phyloP scores from a whole-genome alignment of 1,140 invertebrate genomes.

The Drosophila neocordata region DNA sequence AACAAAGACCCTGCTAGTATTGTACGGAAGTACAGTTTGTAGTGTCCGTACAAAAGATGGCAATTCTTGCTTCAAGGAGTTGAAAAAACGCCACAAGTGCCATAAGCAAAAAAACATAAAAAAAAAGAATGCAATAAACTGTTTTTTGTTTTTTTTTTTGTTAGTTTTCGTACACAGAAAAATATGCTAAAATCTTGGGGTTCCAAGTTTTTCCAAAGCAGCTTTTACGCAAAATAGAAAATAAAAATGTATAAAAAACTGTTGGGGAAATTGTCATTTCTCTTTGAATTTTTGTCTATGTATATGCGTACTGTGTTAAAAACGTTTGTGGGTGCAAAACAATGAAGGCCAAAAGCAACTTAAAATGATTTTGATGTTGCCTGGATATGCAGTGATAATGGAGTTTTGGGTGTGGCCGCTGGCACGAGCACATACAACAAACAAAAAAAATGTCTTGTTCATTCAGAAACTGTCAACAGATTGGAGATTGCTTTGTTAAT shows the following conservation, averaged over 20 bases:
- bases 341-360: slow-evolving; percentile 34
- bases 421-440: neutral
- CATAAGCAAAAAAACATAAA: slow-evolving; percentile 46
- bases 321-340: neutral
- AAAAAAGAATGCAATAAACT: slow-evolving; percentile 25
- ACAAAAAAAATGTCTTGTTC: slow-evolving; percentile 9
- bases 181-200: neutral
- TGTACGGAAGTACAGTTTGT: slow-evolving; percentile 74
- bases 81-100: slow-evolving; percentile 51
- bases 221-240: slow-evolving; percentile 5
- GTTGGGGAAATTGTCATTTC: slow-evolving; percentile 33
- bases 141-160: slow-evolving; percentile 13
- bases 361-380: slow-evolving; percentile 54
- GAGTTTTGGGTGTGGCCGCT: slow-evolving; percentile 31
- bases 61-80: slow-evolving; percentile 48
- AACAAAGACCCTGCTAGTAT: slow-evolving; percentile 68
- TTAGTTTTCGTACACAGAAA: neutral
- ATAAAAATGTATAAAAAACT: slow-evolving; percentile 10
- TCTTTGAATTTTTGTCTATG: slow-evolving; percentile 8
- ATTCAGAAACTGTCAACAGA: slow-evolving; percentile 8
- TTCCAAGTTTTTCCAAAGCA: slow-evolving; percentile 2
- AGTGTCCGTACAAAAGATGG: slow-evolving; percentile 65
- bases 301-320: slow-evolving; percentile 1
- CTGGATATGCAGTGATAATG: slow-evolving; percentile 20
- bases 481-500: slow-evolving; percentile 23